Base-by-base conservation (phyloP, 2,888 invertebrate genomes). In the Drosophila engyochracea region DNA sequence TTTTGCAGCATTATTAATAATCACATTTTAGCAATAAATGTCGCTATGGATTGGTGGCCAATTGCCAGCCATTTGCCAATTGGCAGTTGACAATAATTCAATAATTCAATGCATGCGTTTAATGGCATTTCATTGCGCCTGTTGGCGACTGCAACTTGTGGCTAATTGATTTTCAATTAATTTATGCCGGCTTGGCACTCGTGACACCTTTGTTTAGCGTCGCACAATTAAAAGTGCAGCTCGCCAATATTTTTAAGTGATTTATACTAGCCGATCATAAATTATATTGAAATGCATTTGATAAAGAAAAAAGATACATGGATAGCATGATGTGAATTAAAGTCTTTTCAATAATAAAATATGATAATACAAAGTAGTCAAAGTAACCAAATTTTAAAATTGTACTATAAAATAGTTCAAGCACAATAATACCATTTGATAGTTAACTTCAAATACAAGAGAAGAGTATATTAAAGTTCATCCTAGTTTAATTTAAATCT, bases 211-310 rank as follows among this genome's bases (percentile, higher is more conserved):
- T 85, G 81, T 85, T 85, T 79, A 78, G 70, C 57, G 51, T 58
- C 70, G 70, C 79, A 85, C 80, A 88, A 85, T 88, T 85, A 88
- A 81, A 88, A 82, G 54, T 71, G 81, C 62, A 71, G 28, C 39
- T 76, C 39, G 72, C 73, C 72, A 68, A 62, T 57, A 63, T 74
- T 82, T 78, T 70, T 55, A 82, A 82, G 79, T 92, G 92, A 92
- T 92, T 92, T 92, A 92, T 91, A 89, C 88, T 74, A 82, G 78
- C 77, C 80, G 87, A 79, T 85, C 84, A 92, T 92, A 92, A 92
- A 92, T 91, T 91, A 92, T 81, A 81, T 88, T 81, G 86, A 75
- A 90, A 90, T 89, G 82, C 80, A 61, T 61, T 76, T 85, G 87
- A 91, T 92, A 88, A 89, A 39, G 52, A 55, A 51, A 25, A 28